A percentile compares a stretch with the other conserved stretches of the same genome.
These are phyloP conservation scores for Papilio helenus DNA, from an alignment of 1,140 invertebrate genomes.

Conservation along the genomic window DNA sequence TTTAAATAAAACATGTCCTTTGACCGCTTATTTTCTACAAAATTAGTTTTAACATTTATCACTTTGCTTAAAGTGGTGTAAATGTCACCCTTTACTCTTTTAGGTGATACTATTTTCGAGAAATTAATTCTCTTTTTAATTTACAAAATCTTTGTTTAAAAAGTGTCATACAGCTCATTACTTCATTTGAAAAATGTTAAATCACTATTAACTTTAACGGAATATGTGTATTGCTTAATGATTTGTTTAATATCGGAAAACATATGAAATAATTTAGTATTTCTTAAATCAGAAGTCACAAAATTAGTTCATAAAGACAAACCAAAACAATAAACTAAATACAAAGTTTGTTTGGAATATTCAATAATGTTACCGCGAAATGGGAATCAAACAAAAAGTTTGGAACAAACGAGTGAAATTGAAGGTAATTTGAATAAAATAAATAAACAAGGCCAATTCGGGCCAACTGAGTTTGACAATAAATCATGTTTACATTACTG, in stretches of 20 bases:
- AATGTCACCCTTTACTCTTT: background rate
- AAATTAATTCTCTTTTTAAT: too few relatives aligned
- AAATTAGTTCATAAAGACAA: constrained; percentile 47
- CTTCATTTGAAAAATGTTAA: too few relatives aligned
- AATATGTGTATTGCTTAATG: too few relatives aligned
- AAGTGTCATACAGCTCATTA: too few relatives aligned
- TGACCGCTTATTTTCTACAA: background rate
- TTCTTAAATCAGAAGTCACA: constrained; percentile 2
- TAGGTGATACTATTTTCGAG: too few relatives aligned
- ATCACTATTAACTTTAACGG: too few relatives aligned
- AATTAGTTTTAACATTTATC: background rate
- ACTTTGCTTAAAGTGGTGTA: background rate
- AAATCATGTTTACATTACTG: constrained; percentile 4
- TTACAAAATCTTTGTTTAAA: too few relatives aligned
- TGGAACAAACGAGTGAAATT: constrained; percentile 12
- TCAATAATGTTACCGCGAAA: constrained; percentile 37
- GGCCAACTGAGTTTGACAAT: constrained; percentile 7
- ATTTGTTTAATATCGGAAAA: too few relatives aligned
- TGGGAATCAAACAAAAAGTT: constrained; percentile 34
- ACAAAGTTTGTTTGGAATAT: constrained; percentile 43
- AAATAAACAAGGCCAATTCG: constrained; percentile 21
- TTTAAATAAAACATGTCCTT: background rate
- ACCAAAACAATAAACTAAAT: constrained; percentile 53
- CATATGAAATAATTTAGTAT: background rate
- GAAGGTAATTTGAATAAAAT: constrained; percentile 27